A percentile compares a stretch with the other conserved stretches of the same genome.
Evolutionary conservation across 1,140 invertebrate genomes (phyloP).

Genomic region (Cyclargus thomasi): DNA sequence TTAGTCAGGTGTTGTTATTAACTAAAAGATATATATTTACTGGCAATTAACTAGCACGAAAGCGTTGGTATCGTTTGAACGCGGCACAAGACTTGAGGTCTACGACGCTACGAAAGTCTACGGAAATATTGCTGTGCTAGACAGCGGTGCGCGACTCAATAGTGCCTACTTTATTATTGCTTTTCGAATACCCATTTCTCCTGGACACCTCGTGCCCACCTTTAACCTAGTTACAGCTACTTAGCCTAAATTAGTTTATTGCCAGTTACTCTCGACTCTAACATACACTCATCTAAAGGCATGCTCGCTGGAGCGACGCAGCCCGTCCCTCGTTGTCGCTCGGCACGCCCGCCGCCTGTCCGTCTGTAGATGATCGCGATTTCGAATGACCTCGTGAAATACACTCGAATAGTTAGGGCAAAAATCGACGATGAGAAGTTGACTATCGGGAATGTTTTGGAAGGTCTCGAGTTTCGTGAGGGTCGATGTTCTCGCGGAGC

Average conservation of each 20-base stretch:
- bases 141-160: slow-evolving; percentile 65
- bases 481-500: neutral
- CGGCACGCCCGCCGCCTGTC: slow-evolving; percentile 39
- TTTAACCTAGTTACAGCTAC: slow-evolving; percentile 55
- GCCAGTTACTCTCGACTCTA: slow-evolving; percentile 62
- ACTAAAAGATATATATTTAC: no score
- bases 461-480: neutral
- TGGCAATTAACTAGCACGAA: neutral
- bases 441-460: neutral
- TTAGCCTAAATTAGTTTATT: slow-evolving; percentile 64
- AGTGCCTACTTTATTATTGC: slow-evolving; percentile 72
- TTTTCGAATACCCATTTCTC: slow-evolving; percentile 72
- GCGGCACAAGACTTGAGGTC: slow-evolving; percentile 25
- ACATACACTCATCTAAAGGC: slow-evolving; percentile 62
- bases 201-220: slow-evolving; percentile 65
- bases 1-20: no score
- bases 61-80: neutral
- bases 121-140: slow-evolving; percentile 51
- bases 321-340: slow-evolving; percentile 41
- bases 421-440: neutral
- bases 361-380: slow-evolving; percentile 21
- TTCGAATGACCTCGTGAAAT: slow-evolving; percentile 6
- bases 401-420: neutral
- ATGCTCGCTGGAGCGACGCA: slow-evolving; percentile 51
- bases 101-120: slow-evolving; percentile 51